phyloP scores from a whole-genome alignment of 2,888 invertebrate species.

The Incurvaria masculella region DNA sequence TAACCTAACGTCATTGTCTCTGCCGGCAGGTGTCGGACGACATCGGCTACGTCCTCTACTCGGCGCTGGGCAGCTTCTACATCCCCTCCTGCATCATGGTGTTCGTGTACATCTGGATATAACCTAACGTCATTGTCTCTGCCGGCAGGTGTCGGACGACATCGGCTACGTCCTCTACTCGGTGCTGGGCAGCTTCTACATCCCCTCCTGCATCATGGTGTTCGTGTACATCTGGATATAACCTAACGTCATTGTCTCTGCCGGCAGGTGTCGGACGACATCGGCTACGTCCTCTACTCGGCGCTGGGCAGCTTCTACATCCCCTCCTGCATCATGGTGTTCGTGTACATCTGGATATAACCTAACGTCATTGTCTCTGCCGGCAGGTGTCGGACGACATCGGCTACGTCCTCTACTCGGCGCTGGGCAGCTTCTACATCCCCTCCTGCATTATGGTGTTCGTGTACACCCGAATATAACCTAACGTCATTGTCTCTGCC shows the following conservation, averaged over 20 bases:
- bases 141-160: slow-evolving; percentile 83
- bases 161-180: slow-evolving; percentile 98
- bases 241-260: slow-evolving; percentile 13
- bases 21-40: slow-evolving; percentile 83
- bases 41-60: slow-evolving; percentile 97
- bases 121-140: slow-evolving; percentile 30
- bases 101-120: slow-evolving; percentile 98
- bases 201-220: slow-evolving; percentile 99
- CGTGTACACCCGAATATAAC: slow-evolving; percentile 63
- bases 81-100: slow-evolving; percentile 99
- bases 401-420: slow-evolving; percentile 97
- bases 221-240: slow-evolving; percentile 84
- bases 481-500: slow-evolving; percentile 15
- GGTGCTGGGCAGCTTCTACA: slow-evolving; percentile 97
- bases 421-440: slow-evolving; percentile 98
- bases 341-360: slow-evolving; percentile 98
- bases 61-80: slow-evolving; percentile 97
- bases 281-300: slow-evolving; percentile 97
- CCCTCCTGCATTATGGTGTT: slow-evolving; percentile 99
- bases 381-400: slow-evolving; percentile 89
- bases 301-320: slow-evolving; percentile 99
- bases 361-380: slow-evolving; percentile 14
- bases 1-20: slow-evolving; percentile 7
- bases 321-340: slow-evolving; percentile 99
- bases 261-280: slow-evolving; percentile 85